phyloP scores from a whole-genome alignment of 1,140 invertebrate genomes.

The Euwallacea fornicatus region DNA sequence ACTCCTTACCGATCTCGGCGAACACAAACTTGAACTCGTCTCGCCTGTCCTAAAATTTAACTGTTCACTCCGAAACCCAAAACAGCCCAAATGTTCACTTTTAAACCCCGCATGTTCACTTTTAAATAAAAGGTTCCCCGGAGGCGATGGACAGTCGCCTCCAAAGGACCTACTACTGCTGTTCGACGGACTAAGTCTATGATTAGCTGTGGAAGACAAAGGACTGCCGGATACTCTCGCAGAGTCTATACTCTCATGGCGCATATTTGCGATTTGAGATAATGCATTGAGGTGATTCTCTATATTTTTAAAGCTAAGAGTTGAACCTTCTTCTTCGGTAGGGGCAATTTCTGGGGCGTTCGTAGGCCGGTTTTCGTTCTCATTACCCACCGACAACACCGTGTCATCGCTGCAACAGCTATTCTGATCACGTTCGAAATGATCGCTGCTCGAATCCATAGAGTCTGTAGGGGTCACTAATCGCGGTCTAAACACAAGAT shows the following conservation, averaged over 20 bases:
- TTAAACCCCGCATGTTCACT: constrained; percentile 29
- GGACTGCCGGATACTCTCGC: constrained; percentile 44
- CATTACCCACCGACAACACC: constrained; percentile 68
- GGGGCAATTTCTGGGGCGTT: constrained; percentile 42
- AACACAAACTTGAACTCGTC: constrained; percentile 41
- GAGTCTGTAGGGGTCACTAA: constrained; percentile 49
- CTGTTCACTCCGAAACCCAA: constrained; percentile 37
- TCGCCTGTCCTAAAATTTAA: constrained; percentile 25
- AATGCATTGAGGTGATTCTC: constrained; percentile 63
- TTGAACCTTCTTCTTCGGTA: constrained; percentile 22
- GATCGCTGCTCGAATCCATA: constrained; percentile 51
- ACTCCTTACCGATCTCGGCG: constrained; percentile 39
- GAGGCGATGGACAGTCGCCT: constrained; percentile 31
- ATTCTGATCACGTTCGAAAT: constrained; percentile 52
- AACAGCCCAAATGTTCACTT: constrained; percentile 39
- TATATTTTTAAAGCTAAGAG: constrained; percentile 62
- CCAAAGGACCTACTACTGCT: constrained; percentile 29
- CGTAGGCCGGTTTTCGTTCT: constrained; percentile 52
- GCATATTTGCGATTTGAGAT: constrained; percentile 57
- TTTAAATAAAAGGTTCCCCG: constrained; percentile 38
- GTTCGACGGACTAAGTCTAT: constrained; percentile 45
- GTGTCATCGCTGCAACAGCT: constrained; percentile 68
- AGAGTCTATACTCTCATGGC: constrained; percentile 37
- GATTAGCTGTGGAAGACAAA: constrained; percentile 22
- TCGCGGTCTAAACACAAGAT: constrained; percentile 42